phyloP scores from a whole-genome alignment of 2,113 vertebrate genomes.

The Brienomyrus longianalis region DNA sequence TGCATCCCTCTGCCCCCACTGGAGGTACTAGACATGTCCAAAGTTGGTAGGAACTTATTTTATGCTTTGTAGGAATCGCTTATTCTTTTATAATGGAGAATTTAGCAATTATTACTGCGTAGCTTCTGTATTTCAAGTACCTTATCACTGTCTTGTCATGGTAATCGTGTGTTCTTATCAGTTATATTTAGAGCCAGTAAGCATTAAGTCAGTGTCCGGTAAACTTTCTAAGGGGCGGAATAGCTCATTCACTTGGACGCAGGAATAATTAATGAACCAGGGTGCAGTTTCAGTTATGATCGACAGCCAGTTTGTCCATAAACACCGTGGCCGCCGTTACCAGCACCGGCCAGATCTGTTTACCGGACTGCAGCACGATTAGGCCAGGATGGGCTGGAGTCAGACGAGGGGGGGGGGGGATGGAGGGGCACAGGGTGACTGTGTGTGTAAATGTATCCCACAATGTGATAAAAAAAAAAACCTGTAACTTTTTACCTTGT shows the following conservation, averaged over 20 bases:
- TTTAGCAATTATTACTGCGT: not conserved
- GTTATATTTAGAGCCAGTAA: not conserved
- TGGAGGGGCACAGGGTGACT: not conserved
- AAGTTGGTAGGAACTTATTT: not conserved
- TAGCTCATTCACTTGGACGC: not conserved
- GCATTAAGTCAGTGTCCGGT: not conserved
- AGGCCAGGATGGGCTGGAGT: not conserved
- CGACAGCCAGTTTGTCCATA: not conserved
- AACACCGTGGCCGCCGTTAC: not conserved
- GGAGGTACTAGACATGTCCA: not conserved
- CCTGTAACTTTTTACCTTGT: too few relatives aligned
- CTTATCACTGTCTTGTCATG: not conserved
- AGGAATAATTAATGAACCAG: not conserved
- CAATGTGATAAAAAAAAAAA: too few relatives aligned
- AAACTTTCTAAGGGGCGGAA: not conserved
- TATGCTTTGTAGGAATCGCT: not conserved
- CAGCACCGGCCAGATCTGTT: not conserved
- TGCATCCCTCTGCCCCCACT: not conserved
- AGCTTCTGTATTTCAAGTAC: not conserved
- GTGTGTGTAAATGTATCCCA: too few relatives aligned
- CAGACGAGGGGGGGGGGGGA: not conserved
- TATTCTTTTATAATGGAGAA: not conserved
- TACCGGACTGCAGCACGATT: not conserved
- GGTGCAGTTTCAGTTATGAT: not conserved
- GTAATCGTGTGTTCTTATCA: not conserved